Base-by-base conservation (phyloP, 2,113 vertebrate genomes). In the Marmota monax region DNA sequence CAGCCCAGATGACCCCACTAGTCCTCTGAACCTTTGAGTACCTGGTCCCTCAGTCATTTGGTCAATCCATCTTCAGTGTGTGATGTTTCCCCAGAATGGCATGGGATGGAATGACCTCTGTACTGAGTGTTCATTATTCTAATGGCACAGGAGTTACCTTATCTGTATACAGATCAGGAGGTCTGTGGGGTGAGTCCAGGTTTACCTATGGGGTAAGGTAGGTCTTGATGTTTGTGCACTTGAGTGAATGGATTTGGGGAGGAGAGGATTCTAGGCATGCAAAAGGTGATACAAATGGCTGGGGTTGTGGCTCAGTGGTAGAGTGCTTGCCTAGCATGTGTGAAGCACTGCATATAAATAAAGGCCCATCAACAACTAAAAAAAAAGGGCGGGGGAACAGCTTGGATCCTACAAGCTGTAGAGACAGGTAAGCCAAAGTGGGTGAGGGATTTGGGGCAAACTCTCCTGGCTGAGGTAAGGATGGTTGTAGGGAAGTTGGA, bases 111-210 rank as follows among this genome's bases (percentile, higher is more conserved):
- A 67, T 0, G 58, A 92, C 22, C 22, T 73, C 42, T 78, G 56
- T 5, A 20, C 12, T 45, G 42, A n/a, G 20, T 61, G 23, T 63
- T 79, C 27, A 67, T 23, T 25, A 27, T 32, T n/a, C 42, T 77
- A 17, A 25, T 20, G 45, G 51, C 20, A 29, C 42, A 63, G 48
- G 37, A 84, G 39, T 12, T 6, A 1, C 4, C 5, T 0, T 80
- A 7, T 51, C 48, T 69, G 58, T 78, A 51, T 69, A 42, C 5
- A 51, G 32, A 53, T 83, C 25, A 85, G 72, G 63, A 65, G 45
- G 17, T 14, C 12, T 80, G 4, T 79, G 56, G 42, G 18, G 9
- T n/a, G 70, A 29, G 51, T 51, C 58, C 14, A 37, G 32, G 48
- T 51, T 25, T 61, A n/a, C 42, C 42, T 84, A 45, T 67, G 22